These are phyloP conservation scores for Pemphigus obesinymphae DNA, from an alignment of 1,140 invertebrate species.

Conservation along the genomic window DNA sequence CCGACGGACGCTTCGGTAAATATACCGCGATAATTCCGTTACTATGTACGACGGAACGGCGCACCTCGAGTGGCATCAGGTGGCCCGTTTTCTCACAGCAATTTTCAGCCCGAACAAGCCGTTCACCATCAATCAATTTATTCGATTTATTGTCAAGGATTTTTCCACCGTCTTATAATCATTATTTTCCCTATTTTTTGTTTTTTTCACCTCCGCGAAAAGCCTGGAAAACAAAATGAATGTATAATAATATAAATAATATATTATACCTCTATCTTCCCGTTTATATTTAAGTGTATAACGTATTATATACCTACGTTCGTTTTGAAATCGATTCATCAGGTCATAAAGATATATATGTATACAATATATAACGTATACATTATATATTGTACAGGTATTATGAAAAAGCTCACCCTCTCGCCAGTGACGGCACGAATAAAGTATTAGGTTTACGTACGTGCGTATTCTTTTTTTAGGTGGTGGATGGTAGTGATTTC, in stretches of 20 bases:
- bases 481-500: too few relatives aligned
- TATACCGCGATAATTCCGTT: conserved; percentile 1
- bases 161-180: conserved; percentile 4
- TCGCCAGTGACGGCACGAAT: too few relatives aligned
- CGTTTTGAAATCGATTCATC: not conserved
- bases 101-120: conserved; percentile 2
- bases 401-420: too few relatives aligned
- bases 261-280: not conserved
- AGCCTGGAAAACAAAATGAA: not conserved
- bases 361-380: not conserved
- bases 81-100: conserved; percentile 30
- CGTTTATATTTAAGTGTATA: not conserved
- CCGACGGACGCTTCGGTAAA: not conserved
- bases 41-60: not conserved
- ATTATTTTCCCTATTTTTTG: conserved; percentile 13
- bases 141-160: conserved; percentile 41
- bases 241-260: too few relatives aligned
- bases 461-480: too few relatives aligned
- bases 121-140: conserved; percentile 38
- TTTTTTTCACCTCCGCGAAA: not conserved
- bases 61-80: conserved; percentile 21
- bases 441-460: too few relatives aligned
- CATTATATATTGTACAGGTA: too few relatives aligned
- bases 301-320: not conserved
- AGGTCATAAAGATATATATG: not conserved